phyloP scores from a whole-genome alignment of 2,888 invertebrate species.

The Hirtodrosophila histrioides region DNA sequence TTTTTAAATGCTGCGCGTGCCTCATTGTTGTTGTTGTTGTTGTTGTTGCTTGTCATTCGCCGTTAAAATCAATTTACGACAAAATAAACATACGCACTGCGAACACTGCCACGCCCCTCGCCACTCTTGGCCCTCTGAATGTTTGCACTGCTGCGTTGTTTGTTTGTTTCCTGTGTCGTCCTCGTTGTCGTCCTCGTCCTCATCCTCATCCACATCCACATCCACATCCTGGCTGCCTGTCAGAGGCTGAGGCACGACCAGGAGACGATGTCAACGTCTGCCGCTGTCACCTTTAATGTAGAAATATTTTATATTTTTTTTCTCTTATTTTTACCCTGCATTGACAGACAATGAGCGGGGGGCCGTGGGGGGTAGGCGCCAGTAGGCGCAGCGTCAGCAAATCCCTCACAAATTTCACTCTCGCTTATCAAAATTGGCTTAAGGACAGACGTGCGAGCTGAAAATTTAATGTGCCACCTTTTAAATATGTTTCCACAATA shows the following conservation, averaged over 20 bases:
- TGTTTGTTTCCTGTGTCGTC: constrained; percentile 68
- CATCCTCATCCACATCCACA: too few relatives aligned
- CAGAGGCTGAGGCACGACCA: constrained; percentile 6
- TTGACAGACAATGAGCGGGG: constrained; percentile 58
- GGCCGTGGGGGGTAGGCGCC: not conserved
- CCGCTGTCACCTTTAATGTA: constrained; percentile 75
- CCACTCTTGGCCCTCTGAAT: constrained; percentile 24
- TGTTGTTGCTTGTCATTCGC: constrained; percentile 72
- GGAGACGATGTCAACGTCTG: constrained; percentile 60
- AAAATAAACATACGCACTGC: constrained; percentile 74
- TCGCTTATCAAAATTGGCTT: constrained; percentile 63
- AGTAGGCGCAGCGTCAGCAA: not conserved
- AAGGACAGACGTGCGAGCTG: constrained; percentile 23
- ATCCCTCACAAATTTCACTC: constrained; percentile 10
- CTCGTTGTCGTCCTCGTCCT: constrained; percentile 10
- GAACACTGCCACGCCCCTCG: constrained; percentile 26
- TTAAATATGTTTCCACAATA: constrained; percentile 7
- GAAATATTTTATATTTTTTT: constrained; percentile 56
- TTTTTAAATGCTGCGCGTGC: constrained; percentile 70
- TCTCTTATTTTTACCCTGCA: constrained; percentile 19
- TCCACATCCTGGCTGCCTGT: constrained; percentile 2
- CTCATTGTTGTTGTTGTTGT: constrained; percentile 29
- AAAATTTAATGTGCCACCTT: constrained; percentile 31
- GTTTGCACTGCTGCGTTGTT: constrained; percentile 71
- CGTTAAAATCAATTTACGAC: constrained; percentile 79